A percentile compares a stretch with the other conserved stretches of the same genome.
These are phyloP conservation scores for Stictonetta naevosa DNA, from an alignment of 2,113 vertebrate genomes.

Conservation along the genomic window DNA sequence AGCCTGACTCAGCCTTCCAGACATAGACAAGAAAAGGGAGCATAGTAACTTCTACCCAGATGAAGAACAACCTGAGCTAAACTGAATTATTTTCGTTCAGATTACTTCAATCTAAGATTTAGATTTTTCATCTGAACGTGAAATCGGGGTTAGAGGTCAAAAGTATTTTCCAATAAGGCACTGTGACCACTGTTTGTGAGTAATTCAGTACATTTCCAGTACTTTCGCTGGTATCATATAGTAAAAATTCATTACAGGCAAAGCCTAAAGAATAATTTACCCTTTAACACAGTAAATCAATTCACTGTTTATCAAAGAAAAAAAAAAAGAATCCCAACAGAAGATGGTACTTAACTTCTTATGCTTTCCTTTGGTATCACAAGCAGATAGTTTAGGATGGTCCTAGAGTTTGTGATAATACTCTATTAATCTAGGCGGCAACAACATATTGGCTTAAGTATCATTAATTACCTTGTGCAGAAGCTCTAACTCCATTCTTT, in stretches of 20 bases:
- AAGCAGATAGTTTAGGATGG: background rate
- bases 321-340: background rate
- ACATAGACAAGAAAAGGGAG: background rate
- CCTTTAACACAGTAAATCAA: background rate
- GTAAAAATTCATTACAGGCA: background rate
- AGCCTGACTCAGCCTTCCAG: background rate
- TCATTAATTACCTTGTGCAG: conserved; percentile 75
- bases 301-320: background rate
- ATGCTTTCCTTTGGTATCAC: background rate
- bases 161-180: background rate
- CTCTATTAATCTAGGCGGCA: background rate
- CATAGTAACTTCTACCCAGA: background rate
- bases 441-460: background rate
- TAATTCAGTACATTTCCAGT: background rate
- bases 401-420: background rate
- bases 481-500: conserved; percentile 79
- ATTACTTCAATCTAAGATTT: background rate
- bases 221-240: background rate
- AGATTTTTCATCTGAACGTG: background rate
- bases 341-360: background rate
- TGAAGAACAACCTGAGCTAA: background rate
- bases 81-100: background rate
- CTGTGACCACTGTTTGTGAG: background rate
- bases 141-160: background rate
- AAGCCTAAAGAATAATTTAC: background rate